phyloP scores from a whole-genome alignment of 2,113 vertebrate genomes.

The Melanocharis versteri region DNA sequence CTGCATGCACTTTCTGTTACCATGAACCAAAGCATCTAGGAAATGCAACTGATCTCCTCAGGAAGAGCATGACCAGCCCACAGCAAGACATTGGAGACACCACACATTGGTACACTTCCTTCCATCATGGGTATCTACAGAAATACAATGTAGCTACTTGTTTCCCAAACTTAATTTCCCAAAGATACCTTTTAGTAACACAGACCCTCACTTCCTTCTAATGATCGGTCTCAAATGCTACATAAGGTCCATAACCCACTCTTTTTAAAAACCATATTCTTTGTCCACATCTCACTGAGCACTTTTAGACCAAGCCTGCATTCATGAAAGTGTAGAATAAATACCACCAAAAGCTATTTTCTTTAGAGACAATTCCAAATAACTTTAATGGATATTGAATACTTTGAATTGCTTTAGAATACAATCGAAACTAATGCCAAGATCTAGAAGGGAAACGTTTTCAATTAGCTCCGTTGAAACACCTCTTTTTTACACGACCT shows the following conservation, averaged over 20 bases:
- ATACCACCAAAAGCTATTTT: not conserved
- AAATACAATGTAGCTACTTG: not conserved
- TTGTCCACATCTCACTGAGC: not conserved
- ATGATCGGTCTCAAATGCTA: not conserved
- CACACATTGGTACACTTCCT: not conserved
- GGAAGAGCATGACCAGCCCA: not conserved
- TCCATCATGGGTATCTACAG: not conserved
- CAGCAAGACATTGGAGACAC: not conserved
- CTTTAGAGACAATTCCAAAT: not conserved
- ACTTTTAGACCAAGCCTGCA: not conserved
- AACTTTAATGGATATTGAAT: not conserved
- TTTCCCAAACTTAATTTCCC: not conserved
- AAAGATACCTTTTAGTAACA: not conserved
- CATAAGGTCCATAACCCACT: not conserved
- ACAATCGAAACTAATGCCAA: not conserved
- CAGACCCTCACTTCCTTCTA: not conserved
- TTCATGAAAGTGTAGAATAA: not conserved
- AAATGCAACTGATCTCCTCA: not conserved
- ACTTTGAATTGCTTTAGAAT: not conserved
- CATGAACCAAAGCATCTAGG: not conserved
- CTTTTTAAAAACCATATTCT: not conserved
- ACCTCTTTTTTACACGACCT: not conserved
- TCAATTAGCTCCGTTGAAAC: not conserved
- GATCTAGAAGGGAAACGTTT: slow-evolving; percentile 25
- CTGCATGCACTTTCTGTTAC: not conserved